A percentile compares a stretch with the other conserved stretches of the same genome.
Evolutionary conservation across 2,888 invertebrate genomes (phyloP).

Genomic region (Coronaproctus castanopsis): DNA sequence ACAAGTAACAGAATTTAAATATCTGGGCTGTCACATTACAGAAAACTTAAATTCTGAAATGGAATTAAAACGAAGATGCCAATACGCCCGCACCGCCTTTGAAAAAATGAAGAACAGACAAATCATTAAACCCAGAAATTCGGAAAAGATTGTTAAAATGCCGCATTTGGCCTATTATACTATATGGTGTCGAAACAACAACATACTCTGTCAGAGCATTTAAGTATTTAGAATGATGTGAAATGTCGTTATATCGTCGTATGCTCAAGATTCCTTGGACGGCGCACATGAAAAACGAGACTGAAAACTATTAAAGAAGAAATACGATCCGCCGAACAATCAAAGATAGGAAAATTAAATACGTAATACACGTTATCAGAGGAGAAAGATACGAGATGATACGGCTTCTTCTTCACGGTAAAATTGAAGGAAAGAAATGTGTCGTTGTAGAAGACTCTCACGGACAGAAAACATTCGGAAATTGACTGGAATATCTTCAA

Average conservation of each 20-base stretch:
- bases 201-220: not conserved
- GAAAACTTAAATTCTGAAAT: not conserved
- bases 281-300: not conserved
- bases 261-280: not conserved
- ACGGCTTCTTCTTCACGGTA: not conserved
- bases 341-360: not conserved
- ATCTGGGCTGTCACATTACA: not conserved
- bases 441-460: not conserved
- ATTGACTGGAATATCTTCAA: not conserved
- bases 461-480: not conserved
- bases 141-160: not conserved
- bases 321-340: not conserved
- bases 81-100: not conserved
- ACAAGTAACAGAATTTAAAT: not conserved
- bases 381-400: not conserved
- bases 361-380: not conserved
- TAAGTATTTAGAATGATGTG: not conserved
- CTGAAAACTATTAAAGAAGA: not conserved
- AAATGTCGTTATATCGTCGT: not conserved
- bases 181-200: not conserved
- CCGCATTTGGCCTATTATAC: not conserved
- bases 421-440: not conserved
- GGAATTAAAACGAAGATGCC: not conserved
- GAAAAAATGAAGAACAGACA: not conserved
- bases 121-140: not conserved